Evolutionary conservation across 2,797 vertebrate genomes (phyloP).

Genomic region (Agapornis canus): DNA sequence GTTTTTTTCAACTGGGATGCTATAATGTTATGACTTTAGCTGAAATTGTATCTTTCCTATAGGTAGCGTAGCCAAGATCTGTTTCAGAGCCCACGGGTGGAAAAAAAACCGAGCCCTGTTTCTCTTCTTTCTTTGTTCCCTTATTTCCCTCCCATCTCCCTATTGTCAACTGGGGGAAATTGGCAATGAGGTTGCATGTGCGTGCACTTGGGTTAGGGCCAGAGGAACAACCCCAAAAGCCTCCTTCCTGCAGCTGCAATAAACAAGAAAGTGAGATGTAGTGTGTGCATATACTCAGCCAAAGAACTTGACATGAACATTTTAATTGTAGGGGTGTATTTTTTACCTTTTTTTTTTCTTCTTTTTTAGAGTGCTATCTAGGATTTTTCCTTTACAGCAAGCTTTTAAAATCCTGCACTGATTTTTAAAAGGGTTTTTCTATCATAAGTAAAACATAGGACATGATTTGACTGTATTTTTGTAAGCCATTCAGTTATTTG

Average conservation of each 20-base stretch:
- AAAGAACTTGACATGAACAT: neutral
- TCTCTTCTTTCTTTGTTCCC: neutral
- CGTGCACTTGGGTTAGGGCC: neutral
- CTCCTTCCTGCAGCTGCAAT: conserved; percentile 58
- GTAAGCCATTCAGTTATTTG: neutral
- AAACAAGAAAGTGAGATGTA: conserved; percentile 24
- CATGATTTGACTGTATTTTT: neutral
- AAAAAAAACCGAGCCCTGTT: neutral
- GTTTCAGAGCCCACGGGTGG: neutral
- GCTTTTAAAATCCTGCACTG: neutral
- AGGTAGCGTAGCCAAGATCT: neutral
- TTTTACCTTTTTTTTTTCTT: neutral
- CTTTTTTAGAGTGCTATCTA: neutral
- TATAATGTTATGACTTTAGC: neutral
- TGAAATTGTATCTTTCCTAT: neutral
- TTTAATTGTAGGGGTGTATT: neutral
- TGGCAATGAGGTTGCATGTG: conserved; percentile 6
- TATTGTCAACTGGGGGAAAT: neutral
- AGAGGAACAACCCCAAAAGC: conserved; percentile 46
- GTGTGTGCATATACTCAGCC: neutral
- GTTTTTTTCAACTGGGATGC: neutral
- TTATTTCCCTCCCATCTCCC: conserved; percentile 31
- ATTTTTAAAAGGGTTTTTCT: neutral
- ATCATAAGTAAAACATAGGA: neutral
- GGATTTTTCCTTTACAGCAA: neutral